These are phyloP conservation scores for Pandemis cinnamomeana DNA, from an alignment of 2,888 invertebrate genomes.

Conservation along the genomic window DNA sequence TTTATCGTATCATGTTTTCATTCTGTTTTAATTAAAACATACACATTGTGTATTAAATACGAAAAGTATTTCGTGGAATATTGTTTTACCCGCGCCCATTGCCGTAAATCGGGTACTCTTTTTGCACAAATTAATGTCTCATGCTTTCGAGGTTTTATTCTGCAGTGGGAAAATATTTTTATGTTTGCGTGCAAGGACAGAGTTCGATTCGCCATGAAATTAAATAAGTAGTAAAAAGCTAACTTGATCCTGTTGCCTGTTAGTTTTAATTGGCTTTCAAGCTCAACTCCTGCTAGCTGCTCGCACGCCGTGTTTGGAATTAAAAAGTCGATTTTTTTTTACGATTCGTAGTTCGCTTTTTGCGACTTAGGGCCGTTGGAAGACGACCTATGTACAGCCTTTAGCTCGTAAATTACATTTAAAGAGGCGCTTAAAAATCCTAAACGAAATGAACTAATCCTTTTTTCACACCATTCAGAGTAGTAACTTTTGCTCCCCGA, in stretches of 20 bases:
- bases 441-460: neutral
- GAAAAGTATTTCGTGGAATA: neutral
- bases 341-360: neutral
- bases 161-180: neutral
- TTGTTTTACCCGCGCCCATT: neutral
- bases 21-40: slow-evolving; percentile 8
- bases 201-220: neutral
- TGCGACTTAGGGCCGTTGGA: neutral
- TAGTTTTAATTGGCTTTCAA: slow-evolving; percentile 25
- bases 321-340: neutral
- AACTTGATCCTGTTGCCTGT: slow-evolving; percentile 6
- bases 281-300: neutral
- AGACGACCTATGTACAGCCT: neutral
- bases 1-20: slow-evolving; percentile 4
- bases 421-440: neutral
- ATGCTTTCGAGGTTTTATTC: neutral
- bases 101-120: neutral
- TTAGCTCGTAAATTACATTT: neutral
- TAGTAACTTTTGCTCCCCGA: too few relatives aligned
- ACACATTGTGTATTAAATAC: neutral
- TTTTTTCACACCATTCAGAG: too few relatives aligned
- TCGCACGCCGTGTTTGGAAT: neutral
- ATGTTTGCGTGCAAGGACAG: neutral
- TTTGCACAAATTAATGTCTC: neutral
- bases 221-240: slow-evolving; percentile 3